A percentile compares a stretch with the other conserved stretches of the same genome.
phyloP scores from a whole-genome alignment of 2,888 invertebrate genomes.

The Pyrrhia umbra region DNA sequence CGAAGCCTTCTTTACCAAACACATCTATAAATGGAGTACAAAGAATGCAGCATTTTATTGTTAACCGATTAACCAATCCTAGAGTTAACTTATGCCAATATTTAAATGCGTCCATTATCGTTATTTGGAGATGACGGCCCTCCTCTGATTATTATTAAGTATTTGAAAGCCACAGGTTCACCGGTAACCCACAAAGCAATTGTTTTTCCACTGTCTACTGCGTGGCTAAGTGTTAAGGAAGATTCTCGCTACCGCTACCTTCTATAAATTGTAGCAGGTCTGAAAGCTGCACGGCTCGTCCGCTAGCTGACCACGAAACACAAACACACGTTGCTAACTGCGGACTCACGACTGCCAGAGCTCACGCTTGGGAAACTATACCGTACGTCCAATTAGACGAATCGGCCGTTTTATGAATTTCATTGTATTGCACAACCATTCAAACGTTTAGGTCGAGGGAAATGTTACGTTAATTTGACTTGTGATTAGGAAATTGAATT shows the following conservation, averaged over 20 bases:
- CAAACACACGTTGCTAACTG: constrained; percentile 73
- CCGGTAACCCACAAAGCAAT: too few relatives aligned
- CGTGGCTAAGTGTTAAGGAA: background rate
- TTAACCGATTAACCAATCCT: too few relatives aligned
- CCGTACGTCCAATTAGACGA: constrained; percentile 52
- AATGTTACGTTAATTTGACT: constrained; percentile 15
- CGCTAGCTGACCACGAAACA: constrained; percentile 64
- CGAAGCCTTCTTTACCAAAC: too few relatives aligned
- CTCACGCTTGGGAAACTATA: constrained; percentile 63
- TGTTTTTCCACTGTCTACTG: too few relatives aligned
- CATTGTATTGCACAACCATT: constrained; percentile 44
- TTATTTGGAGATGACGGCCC: too few relatives aligned
- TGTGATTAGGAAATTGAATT: constrained; percentile 19
- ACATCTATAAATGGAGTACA: too few relatives aligned
- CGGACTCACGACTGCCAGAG: constrained; percentile 67
- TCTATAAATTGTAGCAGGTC: constrained; percentile 24
- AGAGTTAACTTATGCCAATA: too few relatives aligned
- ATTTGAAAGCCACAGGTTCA: too few relatives aligned
- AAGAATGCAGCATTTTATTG: too few relatives aligned
- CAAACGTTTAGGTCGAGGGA: constrained; percentile 26
- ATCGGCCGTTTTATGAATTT: constrained; percentile 25
- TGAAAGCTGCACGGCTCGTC: constrained; percentile 34
- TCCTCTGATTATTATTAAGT: too few relatives aligned
- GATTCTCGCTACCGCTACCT: constrained; percentile 42
- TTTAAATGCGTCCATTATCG: too few relatives aligned